These are phyloP conservation scores for Acanthopagrus latus DNA, from an alignment of 2,797 vertebrate genomes.

Conservation along the genomic window DNA sequence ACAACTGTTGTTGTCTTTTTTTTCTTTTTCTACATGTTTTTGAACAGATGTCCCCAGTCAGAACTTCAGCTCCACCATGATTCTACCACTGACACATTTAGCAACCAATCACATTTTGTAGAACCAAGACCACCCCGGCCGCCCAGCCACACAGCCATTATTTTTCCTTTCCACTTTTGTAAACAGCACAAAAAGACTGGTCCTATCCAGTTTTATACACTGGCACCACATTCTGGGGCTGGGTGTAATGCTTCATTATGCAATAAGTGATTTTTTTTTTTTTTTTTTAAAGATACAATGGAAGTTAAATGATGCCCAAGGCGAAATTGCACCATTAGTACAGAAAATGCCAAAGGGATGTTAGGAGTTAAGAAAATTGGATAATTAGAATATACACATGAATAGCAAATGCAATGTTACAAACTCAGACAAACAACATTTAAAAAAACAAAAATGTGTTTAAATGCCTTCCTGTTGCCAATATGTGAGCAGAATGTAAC, in stretches of 20 bases:
- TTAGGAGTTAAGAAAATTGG: neutral
- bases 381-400: conserved; percentile 3
- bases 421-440: neutral
- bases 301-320: conserved; percentile 21
- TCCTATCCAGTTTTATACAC: conserved; percentile 5
- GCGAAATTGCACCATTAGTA: conserved; percentile 26
- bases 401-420: neutral
- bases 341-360: conserved; percentile 11
- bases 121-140: neutral
- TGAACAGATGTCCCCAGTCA: neutral
- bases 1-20: no score
- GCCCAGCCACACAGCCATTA: neutral
- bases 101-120: neutral
- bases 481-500: no score
- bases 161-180: conserved; percentile 16
- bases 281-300: neutral
- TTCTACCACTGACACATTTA: conserved; percentile 10
- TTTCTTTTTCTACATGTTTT: neutral
- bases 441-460: neutral
- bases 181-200: conserved; percentile 21
- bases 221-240: neutral
- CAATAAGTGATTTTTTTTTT: neutral
- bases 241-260: neutral
- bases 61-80: neutral
- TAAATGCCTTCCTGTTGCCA: no score